phyloP scores from a whole-genome alignment of 2,113 vertebrate species.

The Anhinga rufa region DNA sequence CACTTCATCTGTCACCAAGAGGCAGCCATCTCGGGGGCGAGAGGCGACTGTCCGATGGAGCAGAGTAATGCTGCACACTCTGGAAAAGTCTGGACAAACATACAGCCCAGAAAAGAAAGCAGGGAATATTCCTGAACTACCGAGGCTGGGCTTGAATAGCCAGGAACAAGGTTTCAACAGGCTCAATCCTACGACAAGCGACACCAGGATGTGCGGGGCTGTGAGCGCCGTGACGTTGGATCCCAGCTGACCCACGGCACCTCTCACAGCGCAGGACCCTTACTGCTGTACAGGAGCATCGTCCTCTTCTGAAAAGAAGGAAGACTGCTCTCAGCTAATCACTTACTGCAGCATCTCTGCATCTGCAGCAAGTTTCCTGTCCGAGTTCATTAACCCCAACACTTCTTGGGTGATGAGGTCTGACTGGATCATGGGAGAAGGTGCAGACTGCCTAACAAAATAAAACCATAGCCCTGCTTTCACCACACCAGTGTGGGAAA shows the following conservation, averaged over 20 bases:
- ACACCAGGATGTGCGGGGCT: too few relatives aligned
- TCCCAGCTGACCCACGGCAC: background rate
- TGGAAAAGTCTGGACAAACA: background rate
- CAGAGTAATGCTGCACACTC: background rate
- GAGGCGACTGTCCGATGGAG: rapidly evolving
- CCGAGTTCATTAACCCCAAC: background rate
- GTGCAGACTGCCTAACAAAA: background rate
- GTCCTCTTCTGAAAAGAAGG: background rate
- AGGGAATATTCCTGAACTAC: background rate
- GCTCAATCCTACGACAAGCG: rapidly evolving
- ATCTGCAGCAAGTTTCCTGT: background rate
- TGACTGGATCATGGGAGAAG: background rate
- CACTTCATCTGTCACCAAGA: background rate
- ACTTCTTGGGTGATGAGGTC: background rate
- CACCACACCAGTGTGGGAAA: background rate
- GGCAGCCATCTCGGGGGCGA: background rate
- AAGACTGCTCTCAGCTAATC: background rate
- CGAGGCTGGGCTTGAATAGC: rapidly evolving
- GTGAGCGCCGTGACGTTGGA: background rate
- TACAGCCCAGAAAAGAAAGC: background rate
- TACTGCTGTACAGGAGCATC: rapidly evolving
- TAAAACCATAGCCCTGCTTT: background rate
- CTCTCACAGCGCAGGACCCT: background rate
- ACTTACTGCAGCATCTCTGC: background rate
- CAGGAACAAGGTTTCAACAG: background rate